Evolutionary conservation across 2,888 invertebrate species (phyloP).

Genomic region (Watsonalla binaria): DNA sequence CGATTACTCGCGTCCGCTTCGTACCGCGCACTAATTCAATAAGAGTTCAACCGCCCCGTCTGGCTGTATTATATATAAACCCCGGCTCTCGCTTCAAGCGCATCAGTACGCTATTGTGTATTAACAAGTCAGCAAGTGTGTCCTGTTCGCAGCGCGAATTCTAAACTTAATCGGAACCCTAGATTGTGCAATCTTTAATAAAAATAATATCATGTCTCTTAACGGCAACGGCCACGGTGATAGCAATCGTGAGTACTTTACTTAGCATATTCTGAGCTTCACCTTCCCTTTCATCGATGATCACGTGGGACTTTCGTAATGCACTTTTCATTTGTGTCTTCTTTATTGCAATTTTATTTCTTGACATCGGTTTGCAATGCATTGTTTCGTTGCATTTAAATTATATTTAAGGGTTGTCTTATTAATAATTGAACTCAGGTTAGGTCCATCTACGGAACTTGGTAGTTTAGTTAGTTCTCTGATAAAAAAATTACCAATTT

Average conservation of each 20-base stretch:
- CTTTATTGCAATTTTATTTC: not conserved
- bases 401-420: no score
- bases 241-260: not conserved
- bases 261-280: no score
- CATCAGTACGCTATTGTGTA: not conserved
- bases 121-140: not conserved
- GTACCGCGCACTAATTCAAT: not conserved
- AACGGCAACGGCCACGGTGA: not conserved
- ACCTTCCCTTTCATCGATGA: no score
- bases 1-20: no score
- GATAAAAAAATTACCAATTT: no score
- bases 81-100: not conserved
- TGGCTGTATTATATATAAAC: not conserved
- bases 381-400: not conserved
- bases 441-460: no score
- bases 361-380: not conserved
- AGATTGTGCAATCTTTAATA: not conserved
- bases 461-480: no score
- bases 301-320: not conserved
- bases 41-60: not conserved
- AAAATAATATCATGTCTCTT: not conserved
- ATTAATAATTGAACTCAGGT: no score
- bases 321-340: not conserved
- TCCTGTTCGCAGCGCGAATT: not conserved
- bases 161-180: not conserved